These are phyloP conservation scores for Pollenia griseotomentosa DNA, from an alignment of 2,888 invertebrate genomes.

Conservation along the genomic window DNA sequence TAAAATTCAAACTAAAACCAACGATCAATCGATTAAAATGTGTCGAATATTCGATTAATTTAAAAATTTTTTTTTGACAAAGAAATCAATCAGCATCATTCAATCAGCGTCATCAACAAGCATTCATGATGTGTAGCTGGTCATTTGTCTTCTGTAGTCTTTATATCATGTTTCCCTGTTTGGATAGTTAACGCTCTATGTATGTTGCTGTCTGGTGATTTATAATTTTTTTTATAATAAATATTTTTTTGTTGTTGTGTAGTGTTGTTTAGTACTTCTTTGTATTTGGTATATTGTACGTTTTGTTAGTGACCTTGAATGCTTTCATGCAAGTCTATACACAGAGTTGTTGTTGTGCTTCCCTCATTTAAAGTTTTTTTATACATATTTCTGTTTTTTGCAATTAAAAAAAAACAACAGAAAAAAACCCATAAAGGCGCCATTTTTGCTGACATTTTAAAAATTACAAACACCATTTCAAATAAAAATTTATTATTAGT, in stretches of 20 bases:
- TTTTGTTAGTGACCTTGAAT: slow-evolving; percentile 69
- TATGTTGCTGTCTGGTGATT: slow-evolving; percentile 61
- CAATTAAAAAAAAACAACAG: slow-evolving; percentile 19
- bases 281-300: slow-evolving; percentile 6
- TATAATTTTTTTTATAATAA: slow-evolving; percentile 60
- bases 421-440: slow-evolving; percentile 60
- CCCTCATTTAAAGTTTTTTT: slow-evolving; percentile 46
- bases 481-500: slow-evolving; percentile 59
- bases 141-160: not conserved
- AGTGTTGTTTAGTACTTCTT: slow-evolving; percentile 35
- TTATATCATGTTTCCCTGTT: slow-evolving; percentile 35
- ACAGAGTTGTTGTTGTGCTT: slow-evolving; percentile 33
- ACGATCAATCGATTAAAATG: no score
- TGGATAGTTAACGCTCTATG: slow-evolving; percentile 31
- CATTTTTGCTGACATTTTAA: slow-evolving; percentile 70
- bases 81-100: no score
- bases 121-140: no score
- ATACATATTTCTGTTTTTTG: not conserved
- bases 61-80: no score
- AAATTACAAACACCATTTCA: slow-evolving; percentile 63
- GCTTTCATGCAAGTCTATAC: slow-evolving; percentile 63
- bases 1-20: no score
- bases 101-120: no score
- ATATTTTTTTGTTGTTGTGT: slow-evolving; percentile 7
- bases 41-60: no score